Evolutionary conservation across 2,797 vertebrate species (phyloP), one percentile per base, ranked within the genome.

Genomic region (Acanthurus lineatus): DNA sequence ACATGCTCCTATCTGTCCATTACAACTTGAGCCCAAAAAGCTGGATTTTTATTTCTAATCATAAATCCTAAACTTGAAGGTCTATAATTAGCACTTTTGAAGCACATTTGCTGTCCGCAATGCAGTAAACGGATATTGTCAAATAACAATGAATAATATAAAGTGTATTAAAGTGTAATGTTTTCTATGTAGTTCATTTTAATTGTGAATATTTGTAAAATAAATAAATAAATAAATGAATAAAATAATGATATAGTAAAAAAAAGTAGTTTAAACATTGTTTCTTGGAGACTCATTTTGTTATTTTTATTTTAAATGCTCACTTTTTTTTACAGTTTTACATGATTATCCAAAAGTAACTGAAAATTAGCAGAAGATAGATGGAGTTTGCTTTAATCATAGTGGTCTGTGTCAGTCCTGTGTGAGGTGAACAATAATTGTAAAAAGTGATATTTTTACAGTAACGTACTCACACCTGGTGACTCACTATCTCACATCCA

Each of bases 31-130:
- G 60, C 9, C 28, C 28, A 28, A 7, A 63, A 35, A 84, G 73
- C 10, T 45, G 22, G 53, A 45, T 59, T 9, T 83, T 48, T 12
- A 38, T 82, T 65, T 69, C 11, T 42, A 6, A 40, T 77, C 40
- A 67, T 60, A 69, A 75, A 74, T 76, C 40, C 71, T 69, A 7
- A 54, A 48, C 5, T n/a, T 69, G 19, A 2, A 64, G 25, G 22
- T 54, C 17, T 48, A 2, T 10, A 17, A 69, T 76, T 57, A 22
- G 69, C 1, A 62, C 5, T 12, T 42, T 7, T 0, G 19, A 52
- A 70, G 28, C 12, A 28, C 25, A 20, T 69, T n/a, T 57, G 5
- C 14, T 47, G 10, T 42, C 17, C 16, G 4, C 16, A 22, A 1
- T 52, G 56, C 54, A 58, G n/a, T 48, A 47, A n/a, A 19, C n/a